Evolutionary conservation across 1,140 invertebrate genomes (phyloP).

Genomic region (Aphelinus atriplicis): DNA sequence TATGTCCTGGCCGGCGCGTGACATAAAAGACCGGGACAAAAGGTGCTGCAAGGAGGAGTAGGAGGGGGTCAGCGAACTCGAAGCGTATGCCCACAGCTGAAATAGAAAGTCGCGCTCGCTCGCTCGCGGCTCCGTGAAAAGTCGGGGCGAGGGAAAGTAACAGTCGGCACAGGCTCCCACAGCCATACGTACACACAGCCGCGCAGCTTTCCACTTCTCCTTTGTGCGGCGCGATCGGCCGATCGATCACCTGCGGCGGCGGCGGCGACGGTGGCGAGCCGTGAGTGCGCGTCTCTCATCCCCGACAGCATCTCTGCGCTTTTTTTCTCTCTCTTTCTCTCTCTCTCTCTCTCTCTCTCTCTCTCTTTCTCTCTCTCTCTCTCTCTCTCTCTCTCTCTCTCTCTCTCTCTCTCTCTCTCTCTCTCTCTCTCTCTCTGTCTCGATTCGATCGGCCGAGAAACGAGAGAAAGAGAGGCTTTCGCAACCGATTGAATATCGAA

Average conservation of each 20-base stretch:
- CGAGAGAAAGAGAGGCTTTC: neutral
- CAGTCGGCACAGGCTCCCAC: neutral
- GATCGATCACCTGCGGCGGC: neutral
- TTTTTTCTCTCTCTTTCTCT: too few relatives aligned
- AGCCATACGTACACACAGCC: neutral
- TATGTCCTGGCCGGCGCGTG: too few relatives aligned
- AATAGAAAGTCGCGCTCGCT: constrained; percentile 26
- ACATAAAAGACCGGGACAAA: neutral
- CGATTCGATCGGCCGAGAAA: neutral
- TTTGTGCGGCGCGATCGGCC: neutral
- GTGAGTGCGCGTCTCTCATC: too few relatives aligned
- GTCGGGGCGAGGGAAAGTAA: constrained; percentile 20
- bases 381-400: too few relatives aligned
- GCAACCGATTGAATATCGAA: neutral
- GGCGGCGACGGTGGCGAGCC: too few relatives aligned
- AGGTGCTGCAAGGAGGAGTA: neutral
- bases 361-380: too few relatives aligned
- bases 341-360: too few relatives aligned
- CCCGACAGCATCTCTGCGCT: too few relatives aligned
- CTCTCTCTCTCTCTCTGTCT: too few relatives aligned
- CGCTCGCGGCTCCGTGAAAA: neutral
- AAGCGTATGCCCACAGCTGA: neutral
- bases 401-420: too few relatives aligned
- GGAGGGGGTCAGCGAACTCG: constrained; percentile 48
- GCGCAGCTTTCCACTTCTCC: constrained; percentile 6